These are phyloP conservation scores for Aphelenchoides avenae DNA, from an alignment of 1,140 invertebrate genomes.

Conservation along the genomic window DNA sequence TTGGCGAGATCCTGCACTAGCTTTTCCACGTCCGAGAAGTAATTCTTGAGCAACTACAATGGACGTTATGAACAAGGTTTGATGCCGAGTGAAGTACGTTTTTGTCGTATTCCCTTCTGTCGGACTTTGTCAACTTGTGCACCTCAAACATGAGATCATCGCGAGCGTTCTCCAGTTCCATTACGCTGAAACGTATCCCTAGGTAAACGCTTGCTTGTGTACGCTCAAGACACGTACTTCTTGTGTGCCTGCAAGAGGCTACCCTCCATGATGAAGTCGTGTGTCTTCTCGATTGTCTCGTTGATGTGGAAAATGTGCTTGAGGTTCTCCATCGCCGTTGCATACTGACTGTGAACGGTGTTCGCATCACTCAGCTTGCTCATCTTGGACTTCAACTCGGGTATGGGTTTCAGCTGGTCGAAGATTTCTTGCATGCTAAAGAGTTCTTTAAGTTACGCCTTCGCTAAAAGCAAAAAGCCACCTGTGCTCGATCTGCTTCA, in stretches of 20 bases:
- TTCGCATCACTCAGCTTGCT: slow-evolving; percentile 84
- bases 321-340: slow-evolving; percentile 92
- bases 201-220: slow-evolving; percentile 24
- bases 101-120: slow-evolving; percentile 74
- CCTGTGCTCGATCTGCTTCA: slow-evolving; percentile 71
- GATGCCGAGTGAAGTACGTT: slow-evolving; percentile 60
- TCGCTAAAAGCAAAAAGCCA: slow-evolving; percentile 59
- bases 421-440: slow-evolving; percentile 67
- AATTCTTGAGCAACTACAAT: slow-evolving; percentile 73
- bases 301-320: slow-evolving; percentile 97
- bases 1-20: slow-evolving; percentile 84
- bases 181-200: slow-evolving; percentile 74
- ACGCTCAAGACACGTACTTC: slow-evolving; percentile 53
- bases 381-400: slow-evolving; percentile 72
- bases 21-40: slow-evolving; percentile 89
- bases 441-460: slow-evolving; percentile 17
- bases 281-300: slow-evolving; percentile 88
- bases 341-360: slow-evolving; percentile 80
- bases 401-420: slow-evolving; percentile 68
- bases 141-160: slow-evolving; percentile 91
- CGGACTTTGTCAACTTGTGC: slow-evolving; percentile 85
- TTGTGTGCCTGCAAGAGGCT: slow-evolving; percentile 90
- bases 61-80: neutral
- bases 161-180: slow-evolving; percentile 89
- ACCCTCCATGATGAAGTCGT: slow-evolving; percentile 84